Percentiles rank a stretch among this genome's conserved stretches.
These are phyloP conservation scores for Gonatopus flavifemur DNA, from an alignment of 1,140 invertebrate species.

Conservation along the genomic window DNA sequence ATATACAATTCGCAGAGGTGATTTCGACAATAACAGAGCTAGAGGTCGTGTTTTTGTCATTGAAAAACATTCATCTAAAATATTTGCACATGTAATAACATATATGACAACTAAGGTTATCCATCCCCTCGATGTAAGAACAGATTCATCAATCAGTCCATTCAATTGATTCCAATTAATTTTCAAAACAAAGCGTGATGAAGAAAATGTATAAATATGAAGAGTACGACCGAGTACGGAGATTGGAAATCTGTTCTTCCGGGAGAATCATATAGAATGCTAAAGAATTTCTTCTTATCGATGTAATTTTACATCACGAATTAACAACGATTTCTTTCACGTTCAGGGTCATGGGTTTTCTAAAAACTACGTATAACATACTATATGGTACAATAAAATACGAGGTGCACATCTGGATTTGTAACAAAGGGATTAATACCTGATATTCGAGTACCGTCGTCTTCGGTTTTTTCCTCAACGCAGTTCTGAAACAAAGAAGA, in stretches of 20 bases:
- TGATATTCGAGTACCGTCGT: conserved; percentile 41
- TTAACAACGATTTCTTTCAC: conserved; percentile 4
- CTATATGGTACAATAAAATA: conserved; percentile 55
- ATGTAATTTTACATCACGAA: too few species aligned
- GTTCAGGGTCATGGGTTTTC: conserved; percentile 1
- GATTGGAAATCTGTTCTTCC: too few species aligned
- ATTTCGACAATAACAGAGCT: conserved; percentile 34
- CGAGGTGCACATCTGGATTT: conserved; percentile 44
- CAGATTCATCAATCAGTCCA: too few species aligned
- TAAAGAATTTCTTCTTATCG: too few species aligned
- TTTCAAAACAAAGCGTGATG: too few species aligned
- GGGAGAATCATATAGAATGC: too few species aligned
- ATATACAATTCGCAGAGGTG: conserved; percentile 6
- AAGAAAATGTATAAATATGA: too few species aligned
- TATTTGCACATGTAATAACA: conserved; percentile 4
- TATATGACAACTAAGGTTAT: conserved; percentile 10
- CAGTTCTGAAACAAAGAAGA: conserved; percentile 38
- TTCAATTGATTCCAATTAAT: too few species aligned
- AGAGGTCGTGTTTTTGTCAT: conserved; percentile 12
- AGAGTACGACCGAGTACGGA: too few species aligned
- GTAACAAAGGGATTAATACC: conserved; percentile 50
- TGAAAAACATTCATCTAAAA: conserved; percentile 11
- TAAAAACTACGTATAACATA: conserved; percentile 22
- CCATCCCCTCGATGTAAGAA: conserved; percentile 15
- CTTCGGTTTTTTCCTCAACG: conserved; percentile 23